phyloP scores from a whole-genome alignment of 1,140 invertebrate genomes.

The Hestina assimilis region DNA sequence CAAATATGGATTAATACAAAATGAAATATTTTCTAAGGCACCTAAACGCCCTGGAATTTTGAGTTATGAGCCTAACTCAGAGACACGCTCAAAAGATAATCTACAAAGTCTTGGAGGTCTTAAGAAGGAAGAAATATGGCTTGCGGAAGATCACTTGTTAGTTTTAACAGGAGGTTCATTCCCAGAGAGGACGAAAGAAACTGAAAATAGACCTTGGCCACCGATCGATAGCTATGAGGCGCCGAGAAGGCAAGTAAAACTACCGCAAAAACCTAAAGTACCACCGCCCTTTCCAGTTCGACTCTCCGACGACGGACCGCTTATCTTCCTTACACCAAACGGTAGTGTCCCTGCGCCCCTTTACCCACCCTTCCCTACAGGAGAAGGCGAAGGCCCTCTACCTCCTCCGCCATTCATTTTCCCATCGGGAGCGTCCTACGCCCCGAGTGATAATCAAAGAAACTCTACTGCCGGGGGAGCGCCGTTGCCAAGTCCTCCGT shows the following conservation, averaged over 20 bases:
- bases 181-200: constrained; percentile 76
- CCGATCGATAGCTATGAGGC: constrained; percentile 91
- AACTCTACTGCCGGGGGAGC: constrained; percentile 81
- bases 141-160: constrained; percentile 91
- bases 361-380: constrained; percentile 70
- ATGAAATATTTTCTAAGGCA: constrained; percentile 85
- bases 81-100: constrained; percentile 86
- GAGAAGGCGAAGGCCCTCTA: constrained; percentile 81
- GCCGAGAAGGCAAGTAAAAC: constrained; percentile 87
- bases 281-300: constrained; percentile 94
- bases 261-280: constrained; percentile 85
- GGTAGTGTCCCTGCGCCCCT: constrained; percentile 77
- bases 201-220: constrained; percentile 80
- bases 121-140: constrained; percentile 91
- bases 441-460: constrained; percentile 78
- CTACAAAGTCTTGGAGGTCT: constrained; percentile 88
- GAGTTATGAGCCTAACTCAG: constrained; percentile 87
- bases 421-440: constrained; percentile 75
- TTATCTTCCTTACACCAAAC: constrained; percentile 85
- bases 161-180: constrained; percentile 88
- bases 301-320: constrained; percentile 87
- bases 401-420: constrained; percentile 77
- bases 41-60: constrained; percentile 88
- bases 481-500: constrained; percentile 80
- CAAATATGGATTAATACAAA: constrained; percentile 92